Evolutionary conservation across 2,888 invertebrate genomes (phyloP).

Genomic region (Herminia tarsipennalis): DNA sequence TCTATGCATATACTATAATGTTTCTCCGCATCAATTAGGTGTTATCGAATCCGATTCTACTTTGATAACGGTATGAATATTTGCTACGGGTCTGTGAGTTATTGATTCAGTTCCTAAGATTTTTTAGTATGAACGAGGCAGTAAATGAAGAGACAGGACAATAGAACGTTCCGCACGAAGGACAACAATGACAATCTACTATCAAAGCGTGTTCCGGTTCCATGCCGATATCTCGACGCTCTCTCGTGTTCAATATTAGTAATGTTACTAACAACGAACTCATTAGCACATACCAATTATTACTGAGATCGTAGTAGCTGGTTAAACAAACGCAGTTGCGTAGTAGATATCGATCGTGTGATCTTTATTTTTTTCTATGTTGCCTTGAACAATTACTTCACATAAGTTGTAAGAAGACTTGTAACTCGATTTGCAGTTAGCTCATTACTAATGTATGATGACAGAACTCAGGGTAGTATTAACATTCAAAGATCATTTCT

Average conservation of each 20-base stretch:
- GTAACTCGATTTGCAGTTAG: conserved; percentile 18
- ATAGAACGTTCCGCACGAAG: conserved; percentile 64
- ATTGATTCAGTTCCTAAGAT: conserved; percentile 25
- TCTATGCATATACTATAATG: conserved; percentile 24
- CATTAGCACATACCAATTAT: conserved; percentile 19
- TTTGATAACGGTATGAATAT: too few species aligned
- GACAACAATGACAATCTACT: conserved; percentile 64
- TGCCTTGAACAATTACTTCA: conserved; percentile 32
- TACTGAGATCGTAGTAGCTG: conserved; percentile 11
- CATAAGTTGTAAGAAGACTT: conserved; percentile 9
- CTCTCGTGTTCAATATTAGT: conserved; percentile 19
- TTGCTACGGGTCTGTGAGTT: conserved; percentile 11
- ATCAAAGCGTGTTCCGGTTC: conserved; percentile 52
- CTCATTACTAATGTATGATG: conserved; percentile 27
- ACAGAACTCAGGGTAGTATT: conserved; percentile 21
- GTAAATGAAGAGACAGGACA: conserved; percentile 45
- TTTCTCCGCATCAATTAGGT: conserved; percentile 31
- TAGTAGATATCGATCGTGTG: conserved; percentile 24
- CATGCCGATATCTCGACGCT: conserved; percentile 39
- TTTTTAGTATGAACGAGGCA: conserved; percentile 27
- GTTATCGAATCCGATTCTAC: conserved; percentile 16
- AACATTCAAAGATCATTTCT: conserved; percentile 36
- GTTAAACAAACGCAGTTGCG: conserved; percentile 12
- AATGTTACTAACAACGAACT: conserved; percentile 26
- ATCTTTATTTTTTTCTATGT: conserved; percentile 23